phyloP scores from a whole-genome alignment of 2,888 invertebrate genomes.

The Eubasilissa splendida region DNA sequence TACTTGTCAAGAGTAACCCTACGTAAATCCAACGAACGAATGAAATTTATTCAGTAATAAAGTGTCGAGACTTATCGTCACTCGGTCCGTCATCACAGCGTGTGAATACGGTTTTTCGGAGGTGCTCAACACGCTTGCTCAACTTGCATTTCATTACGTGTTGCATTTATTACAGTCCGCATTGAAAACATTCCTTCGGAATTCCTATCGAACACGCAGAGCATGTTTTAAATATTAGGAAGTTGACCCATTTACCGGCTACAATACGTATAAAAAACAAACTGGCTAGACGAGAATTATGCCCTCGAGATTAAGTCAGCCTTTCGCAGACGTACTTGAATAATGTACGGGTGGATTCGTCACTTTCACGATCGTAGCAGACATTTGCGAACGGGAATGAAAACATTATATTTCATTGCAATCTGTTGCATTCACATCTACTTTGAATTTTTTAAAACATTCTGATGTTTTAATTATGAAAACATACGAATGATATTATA shows the following conservation, averaged over 20 bases:
- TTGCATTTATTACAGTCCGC: not conserved
- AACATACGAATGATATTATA: no score
- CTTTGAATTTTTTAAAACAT: no score
- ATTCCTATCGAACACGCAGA: constrained; percentile 26
- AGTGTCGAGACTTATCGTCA: not conserved
- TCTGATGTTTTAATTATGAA: no score
- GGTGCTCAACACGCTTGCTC: constrained; percentile 16
- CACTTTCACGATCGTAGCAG: constrained; percentile 26
- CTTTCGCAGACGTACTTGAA: constrained; percentile 28
- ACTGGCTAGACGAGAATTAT: constrained; percentile 35
- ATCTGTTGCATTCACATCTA: no score
- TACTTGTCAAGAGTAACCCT: not conserved
- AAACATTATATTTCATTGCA: not conserved
- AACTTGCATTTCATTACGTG: constrained; percentile 5
- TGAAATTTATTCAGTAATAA: constrained; percentile 10
- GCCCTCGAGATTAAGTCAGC: constrained; percentile 23
- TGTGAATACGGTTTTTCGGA: constrained; percentile 18
- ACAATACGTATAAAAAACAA: not conserved
- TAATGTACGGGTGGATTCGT: constrained; percentile 12
- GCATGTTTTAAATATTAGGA: constrained; percentile 33
- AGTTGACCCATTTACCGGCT: constrained; percentile 22
- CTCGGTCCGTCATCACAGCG: constrained; percentile 9
- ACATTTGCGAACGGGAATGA: constrained; percentile 9
- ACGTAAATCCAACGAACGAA: constrained; percentile 4
- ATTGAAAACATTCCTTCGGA: constrained; percentile 22